Base-by-base conservation (phyloP, 2,113 vertebrate genomes). In the Scytalopus superciliaris region DNA sequence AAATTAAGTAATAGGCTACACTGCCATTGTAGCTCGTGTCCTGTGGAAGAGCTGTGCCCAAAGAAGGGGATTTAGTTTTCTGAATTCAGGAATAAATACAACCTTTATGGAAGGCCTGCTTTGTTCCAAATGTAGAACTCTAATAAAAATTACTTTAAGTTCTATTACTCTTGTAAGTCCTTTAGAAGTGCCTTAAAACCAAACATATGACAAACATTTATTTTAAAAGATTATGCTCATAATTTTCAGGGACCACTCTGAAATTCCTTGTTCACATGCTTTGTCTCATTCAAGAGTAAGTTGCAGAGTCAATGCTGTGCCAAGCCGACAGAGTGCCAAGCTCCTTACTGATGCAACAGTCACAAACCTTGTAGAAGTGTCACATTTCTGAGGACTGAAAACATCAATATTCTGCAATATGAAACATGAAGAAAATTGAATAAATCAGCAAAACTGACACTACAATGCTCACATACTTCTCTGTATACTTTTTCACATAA, bases 161-260 rank as follows among this genome's bases (percentile, higher is more conserved):
- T 95, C 87, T 83, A 80, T 87, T 89, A 52, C 30, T 80, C 12
- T 69, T 33, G 4, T 45, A 89, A 91, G n/a, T 78, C 50, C 42
- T 80, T 89, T 14, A 59, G 8, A 90, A 57, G 30, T 73, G 53
- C 30, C 56, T 87, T 87, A 94, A 93, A 95, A 85, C 40, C 33
- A 77, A 93, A 80, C 37, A 27, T 19, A 72, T 9, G n/a, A 79
- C 12, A 79, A 56, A 12, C 4, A 31, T 40, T 94, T 91, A 68
- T 79, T 94, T 83, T 82, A 53, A 84, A 95, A 93, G 45, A 16
- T 11, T 24, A 68, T 3, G 12, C 6, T 73, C 35, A 21, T 7
- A 17, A 22, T 72, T 84, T 83, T 78, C 73, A 87, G n/a, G 22
- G 44, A 19, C 1, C 1, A 53, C 42, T 63, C 24, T 47, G 47